Percentiles rank a stretch among this genome's conserved stretches.
Evolutionary conservation across 2,888 invertebrate species (phyloP).

Genomic region (Drosophila paracracens): DNA sequence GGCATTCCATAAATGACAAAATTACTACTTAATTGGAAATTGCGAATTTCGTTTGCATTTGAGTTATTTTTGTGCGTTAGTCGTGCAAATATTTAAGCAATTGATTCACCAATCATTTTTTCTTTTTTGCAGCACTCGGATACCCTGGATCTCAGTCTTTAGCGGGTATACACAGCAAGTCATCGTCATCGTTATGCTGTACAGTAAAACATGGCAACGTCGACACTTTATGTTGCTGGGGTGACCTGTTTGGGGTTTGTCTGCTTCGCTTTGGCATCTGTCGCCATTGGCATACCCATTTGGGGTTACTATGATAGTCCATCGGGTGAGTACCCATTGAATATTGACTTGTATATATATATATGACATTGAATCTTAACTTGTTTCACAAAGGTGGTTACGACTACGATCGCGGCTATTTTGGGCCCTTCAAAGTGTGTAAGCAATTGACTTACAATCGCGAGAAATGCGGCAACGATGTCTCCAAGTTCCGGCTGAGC

Average conservation of each 20-base stretch:
- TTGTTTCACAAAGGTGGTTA: constrained; percentile 67
- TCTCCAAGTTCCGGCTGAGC: constrained; percentile 91
- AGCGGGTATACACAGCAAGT: constrained; percentile 37
- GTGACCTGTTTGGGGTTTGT: constrained; percentile 88
- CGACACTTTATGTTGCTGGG: constrained; percentile 85
- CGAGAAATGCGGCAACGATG: constrained; percentile 92
- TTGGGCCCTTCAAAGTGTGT: constrained; percentile 95
- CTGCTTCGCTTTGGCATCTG: constrained; percentile 92
- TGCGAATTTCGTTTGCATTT: constrained; percentile 28
- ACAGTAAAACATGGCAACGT: constrained; percentile 84
- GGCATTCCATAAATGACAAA: constrained; percentile 27
- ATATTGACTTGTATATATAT: constrained; percentile 19
- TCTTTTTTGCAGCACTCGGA: background rate
- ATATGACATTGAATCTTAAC: background rate
- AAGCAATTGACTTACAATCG: constrained; percentile 92
- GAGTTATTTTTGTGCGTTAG: constrained; percentile 22
- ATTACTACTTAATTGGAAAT: constrained; percentile 23
- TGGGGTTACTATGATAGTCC: constrained; percentile 92
- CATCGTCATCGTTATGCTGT: constrained; percentile 77
- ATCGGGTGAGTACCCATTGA: constrained; percentile 85
- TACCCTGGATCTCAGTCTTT: constrained; percentile 63
- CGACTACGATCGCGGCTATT: constrained; percentile 92
- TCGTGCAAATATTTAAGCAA: constrained; percentile 24
- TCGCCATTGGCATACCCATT: constrained; percentile 92
- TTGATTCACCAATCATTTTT: constrained; percentile 17